These are phyloP conservation scores for Acleris sparsana DNA, from an alignment of 2,888 invertebrate species.

Conservation along the genomic window DNA sequence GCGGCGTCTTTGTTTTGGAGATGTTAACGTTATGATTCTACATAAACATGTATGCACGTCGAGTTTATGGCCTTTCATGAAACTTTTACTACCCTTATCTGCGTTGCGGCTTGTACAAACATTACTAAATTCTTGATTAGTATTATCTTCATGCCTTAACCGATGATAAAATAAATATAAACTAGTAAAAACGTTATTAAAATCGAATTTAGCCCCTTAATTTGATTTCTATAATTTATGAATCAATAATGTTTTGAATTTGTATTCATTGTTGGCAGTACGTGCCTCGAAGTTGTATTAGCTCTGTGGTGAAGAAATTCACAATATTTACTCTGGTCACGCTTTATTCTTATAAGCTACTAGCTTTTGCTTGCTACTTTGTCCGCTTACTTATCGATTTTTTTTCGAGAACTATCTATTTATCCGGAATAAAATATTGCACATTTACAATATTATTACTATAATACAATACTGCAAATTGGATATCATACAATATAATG, in stretches of 20 bases:
- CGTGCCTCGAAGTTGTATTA: constrained; percentile 34
- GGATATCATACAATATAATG: too few relatives aligned
- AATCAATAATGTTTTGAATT: constrained; percentile 36
- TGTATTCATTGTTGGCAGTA: constrained; percentile 36
- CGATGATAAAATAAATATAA: constrained; percentile 3
- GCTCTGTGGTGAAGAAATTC: constrained; percentile 26
- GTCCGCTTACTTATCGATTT: too few relatives aligned
- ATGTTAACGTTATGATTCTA: constrained; percentile 38
- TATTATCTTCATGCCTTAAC: not conserved
- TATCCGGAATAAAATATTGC: not conserved
- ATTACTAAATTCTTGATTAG: constrained; percentile 10
- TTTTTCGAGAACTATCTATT: too few relatives aligned
- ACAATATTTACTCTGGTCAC: constrained; percentile 28
- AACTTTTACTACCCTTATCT: constrained; percentile 24
- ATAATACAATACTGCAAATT: too few relatives aligned
- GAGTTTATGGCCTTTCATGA: constrained; percentile 26
- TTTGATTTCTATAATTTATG: constrained; percentile 33
- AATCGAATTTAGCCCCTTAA: constrained; percentile 19
- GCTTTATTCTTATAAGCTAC: constrained; percentile 16
- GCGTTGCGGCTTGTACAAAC: not conserved
- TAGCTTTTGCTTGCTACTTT: not conserved
- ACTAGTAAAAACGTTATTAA: constrained; percentile 1
- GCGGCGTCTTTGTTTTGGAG: constrained; percentile 35
- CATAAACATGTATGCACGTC: constrained; percentile 33
- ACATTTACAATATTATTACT: too few relatives aligned